phyloP scores from a whole-genome alignment of 1,140 invertebrate genomes.

The Drosophila sucinea region DNA sequence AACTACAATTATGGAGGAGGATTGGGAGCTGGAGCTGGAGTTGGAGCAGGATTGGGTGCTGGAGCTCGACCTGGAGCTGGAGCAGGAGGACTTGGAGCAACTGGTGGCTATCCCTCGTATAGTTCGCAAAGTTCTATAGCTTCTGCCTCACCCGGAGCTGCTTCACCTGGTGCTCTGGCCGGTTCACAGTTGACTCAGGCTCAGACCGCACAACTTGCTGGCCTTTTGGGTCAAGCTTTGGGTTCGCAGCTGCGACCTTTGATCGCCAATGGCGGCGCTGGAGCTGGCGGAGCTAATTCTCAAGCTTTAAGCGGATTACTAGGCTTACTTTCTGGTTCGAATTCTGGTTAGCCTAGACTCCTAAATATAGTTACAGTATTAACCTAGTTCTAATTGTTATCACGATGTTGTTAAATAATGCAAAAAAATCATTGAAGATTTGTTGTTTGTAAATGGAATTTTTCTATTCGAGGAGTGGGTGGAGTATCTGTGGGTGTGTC shows the following conservation, averaged over 20 bases:
- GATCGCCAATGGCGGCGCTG: constrained; percentile 51
- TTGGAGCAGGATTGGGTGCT: neutral
- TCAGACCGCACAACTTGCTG: constrained; percentile 63
- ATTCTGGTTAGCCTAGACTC: constrained; percentile 37
- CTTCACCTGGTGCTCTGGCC: constrained; percentile 5
- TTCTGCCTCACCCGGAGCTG: neutral
- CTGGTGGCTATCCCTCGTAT: neutral
- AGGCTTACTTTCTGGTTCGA: constrained; percentile 20
- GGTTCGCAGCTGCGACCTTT: constrained; percentile 66
- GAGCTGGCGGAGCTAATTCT: constrained; percentile 32
- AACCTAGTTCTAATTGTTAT: neutral
- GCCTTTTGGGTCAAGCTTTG: constrained; percentile 59
- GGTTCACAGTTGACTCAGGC: constrained; percentile 46
- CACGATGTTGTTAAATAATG: too few species aligned
- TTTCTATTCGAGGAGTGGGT: too few species aligned
- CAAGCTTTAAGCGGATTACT: constrained; percentile 54
- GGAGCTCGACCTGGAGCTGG: constrained; percentile 4
- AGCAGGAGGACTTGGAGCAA: constrained; percentile 4
- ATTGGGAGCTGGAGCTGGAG: neutral
- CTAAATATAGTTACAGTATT: constrained; percentile 33
- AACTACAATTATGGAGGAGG: constrained; percentile 25
- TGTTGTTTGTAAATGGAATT: too few species aligned
- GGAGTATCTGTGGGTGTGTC: too few species aligned
- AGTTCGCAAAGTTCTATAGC: neutral
- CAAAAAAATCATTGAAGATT: too few species aligned